Base-by-base conservation (phyloP, 92 coral and sea anemone genomes). In the Pocillopora meandrina region DNA sequence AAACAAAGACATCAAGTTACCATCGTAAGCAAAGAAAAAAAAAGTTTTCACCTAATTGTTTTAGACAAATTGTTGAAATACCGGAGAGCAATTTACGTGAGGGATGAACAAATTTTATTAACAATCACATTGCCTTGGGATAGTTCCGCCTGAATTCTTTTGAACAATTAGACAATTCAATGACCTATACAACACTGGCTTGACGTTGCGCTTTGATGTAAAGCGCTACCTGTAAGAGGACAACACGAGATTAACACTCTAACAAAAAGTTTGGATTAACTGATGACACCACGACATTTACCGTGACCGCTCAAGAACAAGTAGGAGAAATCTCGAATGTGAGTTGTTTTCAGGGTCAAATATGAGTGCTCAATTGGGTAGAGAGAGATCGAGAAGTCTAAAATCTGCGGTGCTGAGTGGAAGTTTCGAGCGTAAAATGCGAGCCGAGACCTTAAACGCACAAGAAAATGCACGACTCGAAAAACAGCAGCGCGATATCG, bases 361-460 rank as follows among this genome's bases (percentile, higher is more conserved):
- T 66, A 42, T 42, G 52, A 42, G 52, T 42, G 52, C 52, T 7
- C 52, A 42, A 42, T 42, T 42, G 52, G 52, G 52, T 0, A 42
- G 52, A 42, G 52, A 42, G 52, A 42, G 8, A 7, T 42, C 52
- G 8, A 42, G 52, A 42, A 42, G 52, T 42, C 8, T 42, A 42
- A 42, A 42, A 42, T 42, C 52, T 3, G 52, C 74, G 35, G 72
- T 68, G 7, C 55, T 85, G 15, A 77, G 23, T 66, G 78, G 84
- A 34, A 85, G 88, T 67, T 76, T 76, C 31, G 88, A 85, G 26
- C 75, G 83, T 17, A 59, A 57, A 60, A 19, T 66, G 12, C 72
- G 76, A 55, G 88, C 88, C 9, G 77, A 76, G 56, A 68, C 56
- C n/a, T 59, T 78, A 57, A 85, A 87, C 76, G 87, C 74, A 19